Evolutionary conservation across 2,113 vertebrate genomes (phyloP), one percentile per base, ranked within the genome.

Genomic region (Rana temporaria): DNA sequence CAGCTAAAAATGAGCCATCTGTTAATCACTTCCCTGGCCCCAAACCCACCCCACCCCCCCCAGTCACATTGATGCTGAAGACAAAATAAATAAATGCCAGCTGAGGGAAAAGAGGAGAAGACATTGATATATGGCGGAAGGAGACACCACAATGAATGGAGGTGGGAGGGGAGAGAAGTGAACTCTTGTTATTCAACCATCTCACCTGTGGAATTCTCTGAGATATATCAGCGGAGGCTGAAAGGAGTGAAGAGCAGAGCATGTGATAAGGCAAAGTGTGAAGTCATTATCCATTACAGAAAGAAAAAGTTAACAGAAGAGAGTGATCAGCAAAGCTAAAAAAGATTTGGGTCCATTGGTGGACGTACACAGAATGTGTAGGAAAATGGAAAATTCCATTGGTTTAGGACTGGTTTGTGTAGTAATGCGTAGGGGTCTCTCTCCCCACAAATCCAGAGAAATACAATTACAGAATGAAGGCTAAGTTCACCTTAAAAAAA

Each of bases 181-280:
- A 85, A 81, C 82, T 85, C 83, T 87, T 86, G 87, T 81, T 67
- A 85, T 86, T 94, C 94, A 88, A 94, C 94, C 92, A 87, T 92
- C 92, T 94, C 88, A 90, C 94, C 90, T 92, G 91, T 82, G 90
- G 89, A 88, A 93, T 92, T 87, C 89, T 93, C 86, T 93, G 90
- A 90, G 94, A 91, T 92, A 90, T 93, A 91, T 95, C 94, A 92
- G 93, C 91, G 85, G 81, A 89, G 87, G 91, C 89, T 92, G 89
- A 90, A 91, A 48, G 42, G 92, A 90, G 88, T 90, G 90, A 91
- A 90, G 91, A 91, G 88, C 89, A 93, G 87, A 91, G 83, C 92
- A 89, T 90, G 85, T 89, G 85, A 89, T 88, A 91, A 93, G 88
- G 79, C 87, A 86, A 88, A 86, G 86, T 90, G 86, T 87, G 85